A percentile compares a stretch with the other conserved stretches of the same genome.
These are phyloP conservation scores for Entomobrya proxima DNA, from an alignment of 2,888 invertebrate genomes.

Conservation along the genomic window DNA sequence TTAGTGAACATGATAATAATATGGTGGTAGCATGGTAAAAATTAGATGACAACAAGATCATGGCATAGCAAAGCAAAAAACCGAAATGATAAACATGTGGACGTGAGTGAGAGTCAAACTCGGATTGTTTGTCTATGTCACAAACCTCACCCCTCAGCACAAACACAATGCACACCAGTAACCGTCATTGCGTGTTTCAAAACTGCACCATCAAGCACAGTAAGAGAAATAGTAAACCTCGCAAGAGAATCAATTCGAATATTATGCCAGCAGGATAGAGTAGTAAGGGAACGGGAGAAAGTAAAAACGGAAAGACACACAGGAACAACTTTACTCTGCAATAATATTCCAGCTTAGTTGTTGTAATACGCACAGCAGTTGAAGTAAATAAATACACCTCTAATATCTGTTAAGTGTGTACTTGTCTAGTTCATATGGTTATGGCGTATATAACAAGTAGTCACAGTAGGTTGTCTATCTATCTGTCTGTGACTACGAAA, in stretches of 20 bases:
- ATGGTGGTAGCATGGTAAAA: neutral
- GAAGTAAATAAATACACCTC: neutral
- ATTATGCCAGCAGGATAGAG: neutral
- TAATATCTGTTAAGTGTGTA: neutral
- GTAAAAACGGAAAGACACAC: neutral
- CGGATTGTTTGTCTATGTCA: constrained; percentile 7
- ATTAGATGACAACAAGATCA: neutral
- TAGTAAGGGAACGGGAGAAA: neutral
- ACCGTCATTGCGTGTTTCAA: neutral
- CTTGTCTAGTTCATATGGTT: neutral
- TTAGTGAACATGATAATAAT: neutral
- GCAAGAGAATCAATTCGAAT: constrained; percentile 4
- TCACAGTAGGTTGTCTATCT: neutral
- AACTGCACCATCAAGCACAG: neutral
- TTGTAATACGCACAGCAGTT: neutral
- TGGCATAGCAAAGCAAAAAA: neutral
- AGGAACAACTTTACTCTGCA: neutral
- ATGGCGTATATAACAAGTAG: neutral
- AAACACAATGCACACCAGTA: no score
- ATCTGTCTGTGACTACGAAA: neutral
- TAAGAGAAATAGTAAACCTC: neutral
- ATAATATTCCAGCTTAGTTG: neutral
- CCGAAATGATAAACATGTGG: neutral
- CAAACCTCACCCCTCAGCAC: neutral
- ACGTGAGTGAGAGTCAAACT: neutral